A percentile compares a stretch with the other conserved stretches of the same genome.
Conservation (phyloP, 2,113 vertebrate genomes). For the Alectura lathami region DNA sequence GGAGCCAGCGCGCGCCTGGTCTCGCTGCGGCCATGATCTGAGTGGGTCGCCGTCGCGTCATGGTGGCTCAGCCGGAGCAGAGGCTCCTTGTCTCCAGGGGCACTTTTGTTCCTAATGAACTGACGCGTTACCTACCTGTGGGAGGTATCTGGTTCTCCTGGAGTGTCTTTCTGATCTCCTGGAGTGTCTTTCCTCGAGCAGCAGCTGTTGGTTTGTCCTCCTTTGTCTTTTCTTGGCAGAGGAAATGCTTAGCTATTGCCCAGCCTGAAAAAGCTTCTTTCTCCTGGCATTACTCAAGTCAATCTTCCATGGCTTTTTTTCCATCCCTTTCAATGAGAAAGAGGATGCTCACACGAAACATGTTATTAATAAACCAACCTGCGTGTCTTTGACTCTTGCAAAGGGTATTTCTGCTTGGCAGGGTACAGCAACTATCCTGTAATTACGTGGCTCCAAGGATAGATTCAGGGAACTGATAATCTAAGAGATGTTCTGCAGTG, state of each 20-base stretch:
- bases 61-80: neutral
- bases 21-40: neutral
- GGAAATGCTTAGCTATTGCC: neutral
- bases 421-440: neutral
- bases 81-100: neutral
- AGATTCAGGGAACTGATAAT: neutral
- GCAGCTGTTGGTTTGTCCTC: neutral
- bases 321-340: neutral
- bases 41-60: neutral
- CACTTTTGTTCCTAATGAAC: neutral
- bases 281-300: neutral
- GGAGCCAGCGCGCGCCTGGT: neutral
- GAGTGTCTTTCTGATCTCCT: neutral
- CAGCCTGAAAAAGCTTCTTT: neutral
- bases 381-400: neutral
- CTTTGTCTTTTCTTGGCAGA: neutral
- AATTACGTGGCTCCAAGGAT: neutral
- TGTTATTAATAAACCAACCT: neutral
- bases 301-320: neutral
- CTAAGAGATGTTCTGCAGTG: neutral
- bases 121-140: neutral
- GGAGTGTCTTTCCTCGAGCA: fast-evolving
- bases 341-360: neutral
- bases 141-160: neutral
- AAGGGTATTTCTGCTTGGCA: neutral